A percentile compares a stretch with the other conserved stretches of the same genome.
Conservation (phyloP, 2,888 invertebrate genomes). For the Phyllotreta striolata region DNA sequence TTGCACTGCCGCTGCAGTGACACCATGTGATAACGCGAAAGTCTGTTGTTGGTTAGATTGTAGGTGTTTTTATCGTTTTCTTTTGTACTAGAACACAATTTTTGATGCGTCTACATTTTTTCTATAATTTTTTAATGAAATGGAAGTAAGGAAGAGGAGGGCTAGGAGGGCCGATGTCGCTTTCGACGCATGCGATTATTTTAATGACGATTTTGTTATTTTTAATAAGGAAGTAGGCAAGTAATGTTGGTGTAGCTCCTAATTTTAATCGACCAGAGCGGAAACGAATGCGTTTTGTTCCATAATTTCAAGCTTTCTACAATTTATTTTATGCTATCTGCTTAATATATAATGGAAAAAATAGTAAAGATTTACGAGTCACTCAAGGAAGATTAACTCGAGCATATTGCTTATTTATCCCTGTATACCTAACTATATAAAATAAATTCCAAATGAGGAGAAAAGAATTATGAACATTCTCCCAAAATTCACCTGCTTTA, state of each 20-base stretch:
- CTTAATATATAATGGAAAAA: too few relatives aligned
- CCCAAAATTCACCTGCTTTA: too few relatives aligned
- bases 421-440: too few relatives aligned
- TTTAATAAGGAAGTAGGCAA: constrained; percentile 64
- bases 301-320: too few relatives aligned
- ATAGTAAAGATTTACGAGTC: too few relatives aligned
- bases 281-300: background rate
- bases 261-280: constrained; percentile 1
- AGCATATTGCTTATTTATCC: too few relatives aligned
- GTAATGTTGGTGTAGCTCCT: constrained; percentile 41
- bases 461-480: too few relatives aligned
- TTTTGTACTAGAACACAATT: background rate
- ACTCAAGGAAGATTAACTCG: too few relatives aligned
- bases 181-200: constrained; percentile 75
- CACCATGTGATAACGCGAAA: constrained; percentile 19
- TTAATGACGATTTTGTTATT: constrained; percentile 72
- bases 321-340: too few relatives aligned
- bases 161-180: constrained; percentile 66
- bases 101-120: background rate
- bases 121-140: constrained; percentile 1
- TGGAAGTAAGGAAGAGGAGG: constrained; percentile 43
- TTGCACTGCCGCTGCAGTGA: constrained; percentile 24
- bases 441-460: too few relatives aligned
- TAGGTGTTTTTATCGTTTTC: background rate
- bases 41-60: background rate